These are phyloP conservation scores for Crypturellus tataupa DNA, from an alignment of 2,797 vertebrate species.

Conservation along the genomic window DNA sequence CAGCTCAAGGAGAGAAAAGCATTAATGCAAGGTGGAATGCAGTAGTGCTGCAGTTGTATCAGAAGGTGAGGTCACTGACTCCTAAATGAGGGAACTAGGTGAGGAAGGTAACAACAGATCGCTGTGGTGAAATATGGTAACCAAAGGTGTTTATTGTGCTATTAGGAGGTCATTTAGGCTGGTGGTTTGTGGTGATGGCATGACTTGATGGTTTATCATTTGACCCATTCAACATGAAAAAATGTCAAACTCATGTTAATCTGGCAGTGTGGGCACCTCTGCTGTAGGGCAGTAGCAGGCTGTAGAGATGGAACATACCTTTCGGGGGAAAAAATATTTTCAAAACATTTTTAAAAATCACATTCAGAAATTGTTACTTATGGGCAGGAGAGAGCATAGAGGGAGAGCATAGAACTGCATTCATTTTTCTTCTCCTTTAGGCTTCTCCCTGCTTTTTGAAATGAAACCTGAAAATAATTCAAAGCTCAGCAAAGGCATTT, in stretches of 20 bases:
- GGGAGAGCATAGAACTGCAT: not conserved
- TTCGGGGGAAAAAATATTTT: not conserved
- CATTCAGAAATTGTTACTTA: not conserved
- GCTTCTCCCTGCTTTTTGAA: not conserved
- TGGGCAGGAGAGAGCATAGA: not conserved
- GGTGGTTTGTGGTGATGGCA: not conserved
- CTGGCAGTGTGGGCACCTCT: not conserved
- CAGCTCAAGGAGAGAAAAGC: not conserved
- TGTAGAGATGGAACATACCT: not conserved
- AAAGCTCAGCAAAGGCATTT: not conserved
- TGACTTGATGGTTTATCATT: not conserved
- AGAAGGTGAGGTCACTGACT: not conserved
- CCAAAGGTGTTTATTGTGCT: fast-evolving
- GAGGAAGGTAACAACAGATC: not conserved
- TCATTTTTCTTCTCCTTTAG: not conserved
- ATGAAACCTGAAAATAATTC: not conserved
- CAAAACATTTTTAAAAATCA: fast-evolving
- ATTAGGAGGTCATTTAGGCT: not conserved
- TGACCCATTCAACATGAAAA: not conserved
- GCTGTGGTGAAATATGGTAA: fast-evolving
- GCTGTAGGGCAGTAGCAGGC: not conserved
- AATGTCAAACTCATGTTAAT: not conserved
- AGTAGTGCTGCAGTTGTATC: not conserved
- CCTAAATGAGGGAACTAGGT: not conserved
- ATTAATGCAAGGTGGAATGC: not conserved